phyloP scores from a whole-genome alignment of 2,888 invertebrate genomes.

The Drosophila paracracens region DNA sequence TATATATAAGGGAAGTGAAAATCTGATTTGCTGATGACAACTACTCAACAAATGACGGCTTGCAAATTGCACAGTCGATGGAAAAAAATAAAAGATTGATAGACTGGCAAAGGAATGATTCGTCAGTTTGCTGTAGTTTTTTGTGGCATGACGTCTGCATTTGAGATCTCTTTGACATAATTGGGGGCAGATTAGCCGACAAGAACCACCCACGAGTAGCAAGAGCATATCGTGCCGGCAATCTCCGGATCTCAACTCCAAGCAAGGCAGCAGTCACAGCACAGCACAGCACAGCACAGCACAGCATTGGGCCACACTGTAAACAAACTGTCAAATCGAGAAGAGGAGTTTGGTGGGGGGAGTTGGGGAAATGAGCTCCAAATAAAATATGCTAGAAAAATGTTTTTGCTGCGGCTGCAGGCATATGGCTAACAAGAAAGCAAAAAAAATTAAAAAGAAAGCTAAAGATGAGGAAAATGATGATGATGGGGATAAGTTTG shows the following conservation, averaged over 20 bases:
- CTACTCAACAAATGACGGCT: background rate
- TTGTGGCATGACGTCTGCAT: slow-evolving; percentile 36
- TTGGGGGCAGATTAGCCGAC: slow-evolving; percentile 54
- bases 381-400: slow-evolving; percentile 25
- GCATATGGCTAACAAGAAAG: slow-evolving; percentile 25
- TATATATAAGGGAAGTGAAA: background rate
- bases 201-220: slow-evolving; percentile 53
- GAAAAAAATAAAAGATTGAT: background rate
- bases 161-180: slow-evolving; percentile 60
- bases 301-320: slow-evolving; percentile 43
- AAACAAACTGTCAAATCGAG: slow-evolving; percentile 71
- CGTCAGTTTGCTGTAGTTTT: background rate
- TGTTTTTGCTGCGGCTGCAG: slow-evolving; percentile 34
- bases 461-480: background rate
- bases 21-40: background rate
- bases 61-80: background rate
- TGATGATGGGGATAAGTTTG: background rate
- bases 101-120: background rate
- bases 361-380: slow-evolving; percentile 1
- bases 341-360: background rate
- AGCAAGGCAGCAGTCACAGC: background rate
- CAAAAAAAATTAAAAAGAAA: background rate
- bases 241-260: slow-evolving; percentile 23
- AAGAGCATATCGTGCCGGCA: slow-evolving; percentile 22
- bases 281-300: background rate